Evolutionary conservation across 2,888 invertebrate species (phyloP).

Genomic region (Limenitis camilla): DNA sequence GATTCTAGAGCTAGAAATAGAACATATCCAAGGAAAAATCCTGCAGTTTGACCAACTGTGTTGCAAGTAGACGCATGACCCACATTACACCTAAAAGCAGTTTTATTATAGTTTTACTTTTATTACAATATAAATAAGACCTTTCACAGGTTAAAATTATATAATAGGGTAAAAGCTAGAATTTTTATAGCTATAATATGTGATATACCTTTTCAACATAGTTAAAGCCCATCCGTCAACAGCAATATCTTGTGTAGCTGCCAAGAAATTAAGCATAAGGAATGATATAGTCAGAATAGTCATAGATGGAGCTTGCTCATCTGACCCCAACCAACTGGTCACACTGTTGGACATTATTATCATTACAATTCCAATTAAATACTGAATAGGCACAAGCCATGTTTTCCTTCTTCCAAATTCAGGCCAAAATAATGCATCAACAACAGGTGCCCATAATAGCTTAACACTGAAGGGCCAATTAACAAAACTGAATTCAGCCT

Average conservation of each 20-base stretch:
- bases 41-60: slow-evolving; percentile 98
- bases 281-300: slow-evolving; percentile 88
- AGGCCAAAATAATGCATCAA: slow-evolving; percentile 91
- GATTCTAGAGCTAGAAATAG: slow-evolving; percentile 97
- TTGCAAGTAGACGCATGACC: slow-evolving; percentile 99
- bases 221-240: slow-evolving; percentile 99
- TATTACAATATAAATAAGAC: background rate
- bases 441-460: slow-evolving; percentile 98
- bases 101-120: background rate
- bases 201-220: slow-evolving; percentile 89
- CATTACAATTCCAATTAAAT: slow-evolving; percentile 93
- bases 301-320: slow-evolving; percentile 79
- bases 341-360: slow-evolving; percentile 85
- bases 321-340: slow-evolving; percentile 84
- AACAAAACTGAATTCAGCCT: slow-evolving; percentile 94
- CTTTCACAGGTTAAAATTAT: background rate
- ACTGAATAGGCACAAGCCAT: slow-evolving; percentile 95
- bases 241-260: slow-evolving; percentile 99
- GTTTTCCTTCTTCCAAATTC: slow-evolving; percentile 95
- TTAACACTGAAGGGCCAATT: slow-evolving; percentile 96
- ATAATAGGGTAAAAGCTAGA: background rate
- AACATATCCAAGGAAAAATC: slow-evolving; percentile 97
- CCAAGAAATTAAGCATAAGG: slow-evolving; percentile 93
- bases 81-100: slow-evolving; percentile 84
- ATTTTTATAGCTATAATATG: background rate